Evolutionary conservation across 2,888 invertebrate species (phyloP), one percentile per base, ranked within the genome.

Genomic region (Sarcophaga caerulescens): DNA sequence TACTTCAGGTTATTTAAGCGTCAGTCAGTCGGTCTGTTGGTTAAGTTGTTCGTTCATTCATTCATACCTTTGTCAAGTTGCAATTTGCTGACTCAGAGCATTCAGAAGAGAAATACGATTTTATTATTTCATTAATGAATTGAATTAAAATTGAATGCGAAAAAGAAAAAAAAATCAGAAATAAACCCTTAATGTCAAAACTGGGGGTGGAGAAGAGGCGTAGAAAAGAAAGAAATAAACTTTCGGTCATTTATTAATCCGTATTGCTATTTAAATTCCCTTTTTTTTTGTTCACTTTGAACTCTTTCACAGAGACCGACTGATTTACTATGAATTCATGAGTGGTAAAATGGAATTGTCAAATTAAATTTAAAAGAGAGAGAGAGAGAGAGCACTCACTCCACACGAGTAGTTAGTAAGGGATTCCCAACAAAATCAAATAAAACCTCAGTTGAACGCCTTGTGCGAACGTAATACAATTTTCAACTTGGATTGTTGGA

Each of bases 301-400:
- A 19, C 52, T 76, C 2, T 69, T 44, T 75, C 10, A 12, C 17
- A 62, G 57, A 75, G 62, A 81, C 62, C 35, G 35, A 35, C 35
- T 35, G 75, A 59, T 65, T 66, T 47, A 71, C 52, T 52, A 82
- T 82, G 65, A 83, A 60, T 77, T 77, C 71, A 73, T 77, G 71
- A 77, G 66, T 83, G 65, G 77, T 73, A 62, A 77, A 77, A 77
- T 62, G 65, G 60, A 77, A 77, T 77, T 82, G 60, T 71, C 44
- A 77, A 71, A 65, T 77, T 23, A 23, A 71, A 71, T 52, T n/a
- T 59, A 71, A 59, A 23, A 52, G 25, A 2, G 6, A 35, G 35
- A 21, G 12, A 11, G 5, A 12, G 47, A 47, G 52, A 52, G 5
- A 8, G 8, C 35, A 10, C 35, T 35, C 35, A 35, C 35, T 35